Evolutionary conservation across 2,797 vertebrate genomes (phyloP), one percentile per base, ranked within the genome.

Genomic region (Thalassophryne amazonica): DNA sequence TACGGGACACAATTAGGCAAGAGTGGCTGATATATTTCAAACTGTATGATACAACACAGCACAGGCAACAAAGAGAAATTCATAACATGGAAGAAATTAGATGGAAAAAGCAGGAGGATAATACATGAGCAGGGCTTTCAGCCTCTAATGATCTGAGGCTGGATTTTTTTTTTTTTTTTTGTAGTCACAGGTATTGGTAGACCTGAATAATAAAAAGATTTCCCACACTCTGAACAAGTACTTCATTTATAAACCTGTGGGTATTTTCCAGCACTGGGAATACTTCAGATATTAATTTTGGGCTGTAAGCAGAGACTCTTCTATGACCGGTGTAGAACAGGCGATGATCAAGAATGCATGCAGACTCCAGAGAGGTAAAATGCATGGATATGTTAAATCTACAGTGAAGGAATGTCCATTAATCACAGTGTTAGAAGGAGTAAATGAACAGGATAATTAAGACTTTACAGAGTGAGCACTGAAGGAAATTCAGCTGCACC

Each of bases 201-300:
- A 40, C 63, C 69, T 65, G 35, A 53, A 60, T 48, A 54, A 42
- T 64, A 80, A 71, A 52, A 50, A 49, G 49, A 62, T 58, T 79
- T 85, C 73, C 69, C 77, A 80, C 71, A 76, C 56, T 68, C 55
- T 42, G 59, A 76, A 69, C 63, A 81, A 80, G 66, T 61, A 52
- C 45, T 66, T 71, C 62, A 75, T 82, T 86, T 83, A 72, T 68
- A 71, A 74, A 68, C 45, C 63, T 49, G 48, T 12, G 32, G 62
- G 60, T 69, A 64, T 42, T 73, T 63, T 61, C 55, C 78, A 77
- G 67, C 74, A 55, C 23, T 21, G 20, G 27, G 27, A 53, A 40
- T 29, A 23, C 36, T 23, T 53, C 54, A 71, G 67, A 65, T 45
- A 41, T 55, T 36, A 47, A 39, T 52, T 69, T 45, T 68, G 50